phyloP scores from a whole-genome alignment of 2,888 invertebrate genomes.

The Ischnura elegans region DNA sequence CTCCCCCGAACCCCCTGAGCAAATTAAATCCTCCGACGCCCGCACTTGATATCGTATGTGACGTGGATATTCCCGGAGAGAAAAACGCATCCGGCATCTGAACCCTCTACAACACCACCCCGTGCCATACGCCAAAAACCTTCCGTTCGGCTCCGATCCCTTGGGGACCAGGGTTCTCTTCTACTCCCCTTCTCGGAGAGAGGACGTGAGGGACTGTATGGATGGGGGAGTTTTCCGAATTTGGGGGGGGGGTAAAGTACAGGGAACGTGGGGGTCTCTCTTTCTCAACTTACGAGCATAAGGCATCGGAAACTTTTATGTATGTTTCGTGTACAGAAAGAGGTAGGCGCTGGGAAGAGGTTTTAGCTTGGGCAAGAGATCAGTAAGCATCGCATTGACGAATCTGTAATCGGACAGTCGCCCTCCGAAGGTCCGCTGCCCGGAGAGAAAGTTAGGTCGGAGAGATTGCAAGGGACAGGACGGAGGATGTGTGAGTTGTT shows the following conservation, averaged over 20 bases:
- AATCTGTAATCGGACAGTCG: neutral
- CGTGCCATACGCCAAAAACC: neutral
- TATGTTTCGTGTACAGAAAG: neutral
- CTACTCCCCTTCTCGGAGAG: neutral
- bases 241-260: neutral
- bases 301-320: neutral
- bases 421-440: neutral
- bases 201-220: neutral
- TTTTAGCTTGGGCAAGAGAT: no score
- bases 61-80: conserved; percentile 19
- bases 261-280: neutral
- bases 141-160: neutral
- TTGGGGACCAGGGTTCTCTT: neutral
- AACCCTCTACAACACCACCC: neutral
- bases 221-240: neutral
- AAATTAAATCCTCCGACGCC: conserved; percentile 35
- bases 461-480: neutral
- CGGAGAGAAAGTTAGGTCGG: neutral
- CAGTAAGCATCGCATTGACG: no score
- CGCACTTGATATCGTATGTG: conserved; percentile 31
- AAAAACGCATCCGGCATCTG: conserved; percentile 18
- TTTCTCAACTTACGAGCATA: conserved; percentile 4
- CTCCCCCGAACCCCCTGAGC: neutral
- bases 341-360: neutral
- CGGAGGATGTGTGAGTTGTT: conserved; percentile 11